Conservation (phyloP, 2,113 vertebrate species). For the Vimba vimba region DNA sequence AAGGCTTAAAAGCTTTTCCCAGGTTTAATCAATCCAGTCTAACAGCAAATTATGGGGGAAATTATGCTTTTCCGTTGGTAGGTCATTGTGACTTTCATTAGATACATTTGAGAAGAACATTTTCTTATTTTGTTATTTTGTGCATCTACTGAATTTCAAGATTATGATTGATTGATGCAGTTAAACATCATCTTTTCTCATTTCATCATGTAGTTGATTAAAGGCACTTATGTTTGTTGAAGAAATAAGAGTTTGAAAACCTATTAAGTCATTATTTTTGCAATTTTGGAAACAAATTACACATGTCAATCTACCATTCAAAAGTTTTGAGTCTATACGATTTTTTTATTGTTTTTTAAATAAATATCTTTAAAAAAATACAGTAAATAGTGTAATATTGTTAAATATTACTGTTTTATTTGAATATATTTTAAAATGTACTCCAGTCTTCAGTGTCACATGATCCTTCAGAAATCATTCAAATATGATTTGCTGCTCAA, state of each 20-base stretch:
- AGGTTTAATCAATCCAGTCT: background rate
- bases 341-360: background rate
- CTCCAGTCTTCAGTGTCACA: background rate
- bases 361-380: background rate
- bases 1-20: background rate
- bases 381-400: no score
- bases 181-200: no score
- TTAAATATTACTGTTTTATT: no score
- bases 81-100: constrained; percentile 23
- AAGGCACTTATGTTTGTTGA: no score
- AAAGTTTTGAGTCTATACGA: background rate
- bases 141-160: no score
- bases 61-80: background rate
- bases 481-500: background rate
- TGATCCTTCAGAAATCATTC: background rate
- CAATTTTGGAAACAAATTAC: background rate
- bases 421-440: background rate
- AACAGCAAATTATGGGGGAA: background rate
- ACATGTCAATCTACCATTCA: background rate
- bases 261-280: no score
- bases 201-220: no score
- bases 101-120: no score
- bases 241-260: no score
- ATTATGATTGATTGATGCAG: no score
- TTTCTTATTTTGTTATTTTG: no score